Base-by-base conservation (phyloP, 2,113 vertebrate species). In the Furnarius figulus region DNA sequence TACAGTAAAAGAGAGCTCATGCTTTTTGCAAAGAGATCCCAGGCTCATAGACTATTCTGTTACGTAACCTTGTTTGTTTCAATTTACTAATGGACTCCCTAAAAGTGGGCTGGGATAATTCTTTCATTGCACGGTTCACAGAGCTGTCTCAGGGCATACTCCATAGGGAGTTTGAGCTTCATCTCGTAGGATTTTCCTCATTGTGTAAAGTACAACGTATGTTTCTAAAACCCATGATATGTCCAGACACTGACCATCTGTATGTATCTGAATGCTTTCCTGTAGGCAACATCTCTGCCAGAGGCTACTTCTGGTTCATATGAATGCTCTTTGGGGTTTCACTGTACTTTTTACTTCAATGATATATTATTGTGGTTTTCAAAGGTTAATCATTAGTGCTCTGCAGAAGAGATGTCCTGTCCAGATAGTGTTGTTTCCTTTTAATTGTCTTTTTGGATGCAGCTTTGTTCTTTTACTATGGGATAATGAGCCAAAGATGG, bases 391-490 rank as follows among this genome's bases (percentile, higher is more conserved):
- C 17, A 19, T 67, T 73, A 89, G 85, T 63, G 63, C 49, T 80
- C 35, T 84, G 46, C 68, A 89, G 73, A 89, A 66, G 86, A 93
- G 62, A 79, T 79, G 77, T 65, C 49, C 74, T 89, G 40, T 93
- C 67, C 37, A 89, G 91, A 91, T 88, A 94, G 22, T 13, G 22
- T 42, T 56, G 65, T 67, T 91, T 87, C 86, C 77, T 95, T 93
- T 90, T 66, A 91, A 85, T 73, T 96, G 84, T 82, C 66, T 72
- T 86, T 90, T 73, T 90, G 42, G 63, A 50, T 85, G 40, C 68
- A 35, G 27, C 74, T 94, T 93, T 90, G 74, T 74, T 90, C 67
- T 87, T 61, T 37, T 7, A 17, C 31, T 76, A 5, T 12, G 42
- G 20, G 50, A 53, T 94, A 59, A 74, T 0, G 6, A 35, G 55